phyloP scores from a whole-genome alignment of 1,140 invertebrate species.

The Vollenhovia emeryi region DNA sequence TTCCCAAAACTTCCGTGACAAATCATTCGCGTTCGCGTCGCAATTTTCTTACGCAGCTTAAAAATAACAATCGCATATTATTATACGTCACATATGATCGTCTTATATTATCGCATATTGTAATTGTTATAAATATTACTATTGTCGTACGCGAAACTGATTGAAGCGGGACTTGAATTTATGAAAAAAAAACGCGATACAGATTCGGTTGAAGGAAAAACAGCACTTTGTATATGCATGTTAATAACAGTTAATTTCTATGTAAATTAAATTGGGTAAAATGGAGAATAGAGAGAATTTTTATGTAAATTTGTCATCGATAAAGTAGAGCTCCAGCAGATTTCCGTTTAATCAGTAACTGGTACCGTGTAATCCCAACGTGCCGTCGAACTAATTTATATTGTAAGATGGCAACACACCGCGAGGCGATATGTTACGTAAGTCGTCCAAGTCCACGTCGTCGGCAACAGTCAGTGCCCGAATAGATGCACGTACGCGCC shows the following conservation, averaged over 20 bases:
- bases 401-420: neutral
- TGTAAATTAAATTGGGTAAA: neutral
- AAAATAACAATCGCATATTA: too few relatives aligned
- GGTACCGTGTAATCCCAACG: neutral
- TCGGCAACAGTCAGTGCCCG: neutral
- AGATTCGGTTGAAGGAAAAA: neutral
- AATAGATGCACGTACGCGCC: neutral
- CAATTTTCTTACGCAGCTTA: too few relatives aligned
- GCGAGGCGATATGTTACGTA: neutral
- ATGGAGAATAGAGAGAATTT: neutral
- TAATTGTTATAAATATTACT: neutral
- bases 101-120: neutral
- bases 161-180: neutral
- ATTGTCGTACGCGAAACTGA: neutral
- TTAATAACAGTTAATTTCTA: conserved; percentile 14
- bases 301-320: conserved; percentile 18
- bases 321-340: neutral
- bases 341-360: conserved; percentile 9
- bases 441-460: neutral
- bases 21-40: neutral
- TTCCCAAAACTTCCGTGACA: neutral
- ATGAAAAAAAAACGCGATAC: neutral
- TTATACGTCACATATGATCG: too few relatives aligned
- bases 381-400: neutral
- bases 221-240: neutral